phyloP scores from a whole-genome alignment of 2,113 vertebrate genomes.

The Sardina pilchardus region DNA sequence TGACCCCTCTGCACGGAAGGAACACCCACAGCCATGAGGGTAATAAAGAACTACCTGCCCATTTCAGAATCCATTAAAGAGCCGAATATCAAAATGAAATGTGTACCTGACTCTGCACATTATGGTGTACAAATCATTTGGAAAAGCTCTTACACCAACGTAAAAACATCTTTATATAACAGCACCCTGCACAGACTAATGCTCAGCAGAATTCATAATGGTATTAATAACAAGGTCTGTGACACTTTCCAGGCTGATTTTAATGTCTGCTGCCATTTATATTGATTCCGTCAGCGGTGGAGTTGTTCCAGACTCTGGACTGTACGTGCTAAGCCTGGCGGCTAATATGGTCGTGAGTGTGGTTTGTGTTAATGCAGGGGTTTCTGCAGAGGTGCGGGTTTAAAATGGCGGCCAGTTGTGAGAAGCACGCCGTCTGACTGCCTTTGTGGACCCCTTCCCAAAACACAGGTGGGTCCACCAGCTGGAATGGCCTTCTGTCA shows the following conservation, averaged over 20 bases:
- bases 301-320: conserved; percentile 1
- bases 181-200: neutral
- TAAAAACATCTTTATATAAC: conserved; percentile 12
- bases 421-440: neutral
- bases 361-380: conserved; percentile 9
- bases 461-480: conserved; percentile 28
- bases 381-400: neutral
- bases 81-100: neutral
- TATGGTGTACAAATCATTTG: neutral
- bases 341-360: neutral
- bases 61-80: neutral
- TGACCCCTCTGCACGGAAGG: neutral
- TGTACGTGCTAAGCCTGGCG: neutral
- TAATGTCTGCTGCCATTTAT: neutral
- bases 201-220: conserved; percentile 6
- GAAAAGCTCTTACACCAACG: neutral
- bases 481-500: conserved; percentile 7
- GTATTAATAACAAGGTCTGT: neutral
- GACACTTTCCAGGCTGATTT: conserved; percentile 6
- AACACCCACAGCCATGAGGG: neutral
- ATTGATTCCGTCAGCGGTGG: neutral
- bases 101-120: neutral
- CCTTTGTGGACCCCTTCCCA: neutral
- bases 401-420: neutral
- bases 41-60: neutral